Percentiles rank a stretch among this genome's conserved stretches.
Conservation (phyloP, 1,140 invertebrate species). For the Stegodyphus mimosarum region DNA sequence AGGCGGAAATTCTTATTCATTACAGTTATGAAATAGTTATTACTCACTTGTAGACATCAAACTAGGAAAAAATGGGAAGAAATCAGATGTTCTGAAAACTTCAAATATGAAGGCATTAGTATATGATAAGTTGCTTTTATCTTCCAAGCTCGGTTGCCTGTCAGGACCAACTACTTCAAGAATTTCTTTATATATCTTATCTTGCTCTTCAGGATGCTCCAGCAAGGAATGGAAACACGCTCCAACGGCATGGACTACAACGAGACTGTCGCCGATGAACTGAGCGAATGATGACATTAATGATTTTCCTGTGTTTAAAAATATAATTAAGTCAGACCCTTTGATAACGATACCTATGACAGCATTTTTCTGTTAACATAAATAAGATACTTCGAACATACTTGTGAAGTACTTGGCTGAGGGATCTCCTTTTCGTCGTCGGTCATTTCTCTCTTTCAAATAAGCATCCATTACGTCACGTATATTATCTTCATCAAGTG, state of each 20-base stretch:
- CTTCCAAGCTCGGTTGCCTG: background rate
- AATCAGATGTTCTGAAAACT: background rate
- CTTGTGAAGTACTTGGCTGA: no score
- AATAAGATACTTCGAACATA: no score
- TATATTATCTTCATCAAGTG: no score
- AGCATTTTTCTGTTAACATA: no score
- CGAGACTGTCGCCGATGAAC: background rate
- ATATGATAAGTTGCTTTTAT: constrained; percentile 1
- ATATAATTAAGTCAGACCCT: background rate
- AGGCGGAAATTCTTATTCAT: no score
- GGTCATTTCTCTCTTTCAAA: no score
- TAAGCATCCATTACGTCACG: no score
- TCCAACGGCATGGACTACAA: background rate
- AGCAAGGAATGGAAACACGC: background rate
- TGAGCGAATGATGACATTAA: background rate
- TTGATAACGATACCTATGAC: no score
- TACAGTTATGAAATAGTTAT: no score
- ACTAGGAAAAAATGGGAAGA: background rate
- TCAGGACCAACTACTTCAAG: background rate
- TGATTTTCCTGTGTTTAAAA: background rate
- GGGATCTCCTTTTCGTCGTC: no score
- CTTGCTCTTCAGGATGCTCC: background rate
- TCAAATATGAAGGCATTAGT: constrained; percentile 1
- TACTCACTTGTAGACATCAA: background rate
- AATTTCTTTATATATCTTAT: background rate